Percentiles rank a stretch among this genome's conserved stretches.
Conservation (phyloP, 1,140 invertebrate species). For the Eriocheir sinensis region DNA sequence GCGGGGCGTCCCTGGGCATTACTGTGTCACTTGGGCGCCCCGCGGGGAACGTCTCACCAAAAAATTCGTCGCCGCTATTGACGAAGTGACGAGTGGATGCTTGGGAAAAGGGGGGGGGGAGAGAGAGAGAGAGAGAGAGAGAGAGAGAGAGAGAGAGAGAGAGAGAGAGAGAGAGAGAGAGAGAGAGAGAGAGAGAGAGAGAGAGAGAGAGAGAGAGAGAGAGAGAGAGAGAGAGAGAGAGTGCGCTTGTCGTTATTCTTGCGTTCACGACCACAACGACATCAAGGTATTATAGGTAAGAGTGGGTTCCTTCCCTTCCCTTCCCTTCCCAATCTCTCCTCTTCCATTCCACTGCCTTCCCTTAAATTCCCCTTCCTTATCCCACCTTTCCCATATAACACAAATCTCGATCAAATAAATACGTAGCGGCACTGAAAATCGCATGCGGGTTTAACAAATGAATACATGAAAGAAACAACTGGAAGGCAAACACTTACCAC, state of each 20-base stretch:
- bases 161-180: not conserved
- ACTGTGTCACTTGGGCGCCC: conserved; percentile 68
- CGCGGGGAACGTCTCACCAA: conserved; percentile 68
- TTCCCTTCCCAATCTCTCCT: not conserved
- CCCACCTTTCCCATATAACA: not conserved
- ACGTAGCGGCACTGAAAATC: too few species aligned
- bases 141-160: not conserved
- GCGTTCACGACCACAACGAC: not conserved
- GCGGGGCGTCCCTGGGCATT: conserved; percentile 62
- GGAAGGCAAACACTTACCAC: too few species aligned
- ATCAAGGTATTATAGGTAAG: not conserved
- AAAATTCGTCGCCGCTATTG: conserved; percentile 64
- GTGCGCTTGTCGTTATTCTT: not conserved
- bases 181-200: not conserved
- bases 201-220: not conserved
- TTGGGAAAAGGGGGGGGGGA: conserved; percentile 6
- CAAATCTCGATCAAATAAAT: too few species aligned
- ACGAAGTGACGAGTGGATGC: conserved; percentile 31
- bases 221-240: not conserved
- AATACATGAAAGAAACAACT: too few species aligned
- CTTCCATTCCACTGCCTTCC: not conserved
- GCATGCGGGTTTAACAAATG: too few species aligned
- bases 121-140: not conserved
- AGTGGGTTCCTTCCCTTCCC: not conserved
- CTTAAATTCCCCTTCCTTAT: not conserved